Percentiles rank a stretch among this genome's conserved stretches.
These are phyloP conservation scores for Delia radicum DNA, from an alignment of 1,140 invertebrate genomes.

Conservation along the genomic window DNA sequence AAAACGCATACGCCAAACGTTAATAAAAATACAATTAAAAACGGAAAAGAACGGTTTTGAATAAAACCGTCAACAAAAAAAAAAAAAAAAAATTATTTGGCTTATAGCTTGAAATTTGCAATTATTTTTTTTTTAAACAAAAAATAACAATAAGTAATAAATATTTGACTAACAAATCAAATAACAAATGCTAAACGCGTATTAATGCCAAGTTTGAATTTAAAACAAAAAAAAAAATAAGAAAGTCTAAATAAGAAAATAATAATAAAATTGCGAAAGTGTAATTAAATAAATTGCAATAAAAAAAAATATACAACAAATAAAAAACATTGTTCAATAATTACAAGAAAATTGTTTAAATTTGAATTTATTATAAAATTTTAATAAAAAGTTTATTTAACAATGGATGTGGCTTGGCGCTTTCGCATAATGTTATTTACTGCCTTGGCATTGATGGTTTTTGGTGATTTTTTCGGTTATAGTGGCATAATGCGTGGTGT, in stretches of 20 bases:
- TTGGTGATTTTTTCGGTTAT: slow-evolving; percentile 51
- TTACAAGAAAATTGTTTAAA: background rate
- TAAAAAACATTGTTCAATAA: background rate
- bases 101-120: background rate
- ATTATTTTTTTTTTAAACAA: background rate
- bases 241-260: background rate
- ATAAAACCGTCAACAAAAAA: background rate
- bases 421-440: slow-evolving; percentile 51
- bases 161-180: background rate
- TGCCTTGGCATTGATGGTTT: slow-evolving; percentile 44
- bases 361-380: background rate
- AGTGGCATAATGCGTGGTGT: slow-evolving; percentile 44
- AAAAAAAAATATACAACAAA: background rate
- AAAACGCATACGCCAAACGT: background rate
- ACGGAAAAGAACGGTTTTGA: background rate
- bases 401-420: slow-evolving; percentile 52
- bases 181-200: background rate
- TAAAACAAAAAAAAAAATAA: background rate
- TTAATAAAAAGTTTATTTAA: background rate
- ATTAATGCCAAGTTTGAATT: slow-evolving; percentile 4
- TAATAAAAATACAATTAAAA: background rate
- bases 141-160: background rate
- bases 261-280: slow-evolving; percentile 4
- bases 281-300: background rate
- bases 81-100: background rate